Evolutionary conservation across 2,888 invertebrate genomes (phyloP).

Genomic region (Hymenopus coronatus): DNA sequence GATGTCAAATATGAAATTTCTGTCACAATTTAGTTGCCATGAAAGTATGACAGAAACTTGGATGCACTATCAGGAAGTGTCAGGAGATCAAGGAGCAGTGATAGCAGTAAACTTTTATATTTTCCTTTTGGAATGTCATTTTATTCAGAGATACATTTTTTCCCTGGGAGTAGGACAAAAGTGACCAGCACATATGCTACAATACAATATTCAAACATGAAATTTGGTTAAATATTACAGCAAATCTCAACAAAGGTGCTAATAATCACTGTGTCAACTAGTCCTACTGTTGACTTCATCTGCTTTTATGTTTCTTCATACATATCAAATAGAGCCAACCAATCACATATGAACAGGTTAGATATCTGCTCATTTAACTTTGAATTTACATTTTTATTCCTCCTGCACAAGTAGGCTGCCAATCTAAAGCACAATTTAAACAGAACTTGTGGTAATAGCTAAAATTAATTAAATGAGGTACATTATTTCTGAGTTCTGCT

Average conservation of each 20-base stretch:
- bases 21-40: no score
- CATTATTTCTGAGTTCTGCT: not conserved
- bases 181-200: conserved; percentile 30
- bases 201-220: not conserved
- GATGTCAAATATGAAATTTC: no score
- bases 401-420: not conserved
- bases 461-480: not conserved
- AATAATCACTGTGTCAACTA: not conserved
- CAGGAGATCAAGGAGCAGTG: not conserved
- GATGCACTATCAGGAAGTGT: not conserved
- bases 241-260: conserved; percentile 7
- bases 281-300: not conserved
- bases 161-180: conserved; percentile 11
- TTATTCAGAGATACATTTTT: conserved; percentile 29
- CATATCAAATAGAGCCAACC: not conserved
- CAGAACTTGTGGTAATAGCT: not conserved
- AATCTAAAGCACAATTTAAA: not conserved
- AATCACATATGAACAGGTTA: not conserved
- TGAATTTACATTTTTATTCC: not conserved
- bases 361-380: not conserved
- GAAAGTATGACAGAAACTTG: no score
- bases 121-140: conserved; percentile 29
- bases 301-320: not conserved
- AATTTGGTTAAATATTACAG: not conserved
- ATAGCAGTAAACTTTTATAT: not conserved